Conservation (phyloP, 2,797 vertebrate genomes). For the Sebastes variabilis region DNA sequence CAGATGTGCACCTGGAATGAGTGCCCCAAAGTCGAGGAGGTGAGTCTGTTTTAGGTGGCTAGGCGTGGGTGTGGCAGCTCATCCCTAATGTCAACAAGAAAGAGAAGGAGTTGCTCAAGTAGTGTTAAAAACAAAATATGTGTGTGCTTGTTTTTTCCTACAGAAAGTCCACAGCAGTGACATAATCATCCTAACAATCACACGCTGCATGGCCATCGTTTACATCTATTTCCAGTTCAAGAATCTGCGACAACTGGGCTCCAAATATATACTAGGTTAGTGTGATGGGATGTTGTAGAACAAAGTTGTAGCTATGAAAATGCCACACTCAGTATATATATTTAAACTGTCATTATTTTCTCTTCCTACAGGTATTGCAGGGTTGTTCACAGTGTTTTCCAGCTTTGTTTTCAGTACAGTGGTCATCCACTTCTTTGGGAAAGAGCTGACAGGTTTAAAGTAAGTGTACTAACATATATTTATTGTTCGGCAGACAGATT, state of each 20-base stretch:
- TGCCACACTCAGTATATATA: background rate
- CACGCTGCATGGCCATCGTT: conserved; percentile 94
- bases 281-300: background rate
- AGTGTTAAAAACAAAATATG: background rate
- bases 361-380: conserved; percentile 89
- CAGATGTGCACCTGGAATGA: conserved; percentile 95
- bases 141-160: background rate
- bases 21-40: conserved; percentile 93
- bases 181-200: conserved; percentile 93
- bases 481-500: background rate
- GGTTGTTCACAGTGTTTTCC: conserved; percentile 97
- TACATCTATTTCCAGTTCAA: conserved; percentile 99
- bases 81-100: background rate
- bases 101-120: background rate
- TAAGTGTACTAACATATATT: conserved; percentile 69
- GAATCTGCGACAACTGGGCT: conserved; percentile 94
- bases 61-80: background rate
- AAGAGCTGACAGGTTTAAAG: conserved; percentile 94
- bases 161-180: conserved; percentile 94
- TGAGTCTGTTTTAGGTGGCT: conserved; percentile 54
- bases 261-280: conserved; percentile 97
- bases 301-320: background rate
- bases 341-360: background rate
- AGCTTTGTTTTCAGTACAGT: conserved; percentile 98
- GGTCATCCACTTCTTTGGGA: conserved; percentile 97